Base-by-base conservation (phyloP, 2,888 invertebrate genomes). In the Cetonia aurata region DNA sequence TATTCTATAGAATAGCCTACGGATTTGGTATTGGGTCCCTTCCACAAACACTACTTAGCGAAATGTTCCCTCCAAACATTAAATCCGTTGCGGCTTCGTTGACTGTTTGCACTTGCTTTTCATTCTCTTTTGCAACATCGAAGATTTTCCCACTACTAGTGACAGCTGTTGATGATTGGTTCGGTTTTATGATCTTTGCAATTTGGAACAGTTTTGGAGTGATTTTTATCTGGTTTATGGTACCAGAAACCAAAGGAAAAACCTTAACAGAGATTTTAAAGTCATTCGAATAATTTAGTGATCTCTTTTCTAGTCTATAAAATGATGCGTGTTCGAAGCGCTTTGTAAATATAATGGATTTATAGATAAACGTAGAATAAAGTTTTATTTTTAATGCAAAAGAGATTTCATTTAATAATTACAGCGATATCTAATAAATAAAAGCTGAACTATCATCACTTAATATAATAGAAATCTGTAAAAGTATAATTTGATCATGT, bases 41-140 rank as follows among this genome's bases (percentile, higher is more conserved):
- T 33, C 92, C 93, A 0, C 93, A 93, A 93, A 91, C 93, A 0
- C 89, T 94, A 44, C 89, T 93, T 87, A 91, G 92, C 0, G 94
- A 94, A 82, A 88, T 94, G 83, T 91, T 95, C 82, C 90, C 95
- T 42, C 85, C 91, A 0, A 91, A 92, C 75, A 91, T 93, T 1
- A 93, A 93, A 82, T 89, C 92, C 0, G 85, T 88, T 13, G 93
- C 92, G 0, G 90, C 92, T 0, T 90, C 93, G 0, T 86, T 94
- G 0, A 91, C 92, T 0, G 91, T 94, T 0, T 90, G 91, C 33
- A 88, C 90, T 71, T 94, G 93, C 77, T 94, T 94, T 92, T 77
- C 85, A 0, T 83, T 93, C 3, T 91, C 91, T 0, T 94, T 94
- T 82, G 75, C 93, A 13, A 89, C 93, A 17, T 93, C 93, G 0